Evolutionary conservation across 1,140 invertebrate genomes (phyloP).

Genomic region (Whitmania pigra): DNA sequence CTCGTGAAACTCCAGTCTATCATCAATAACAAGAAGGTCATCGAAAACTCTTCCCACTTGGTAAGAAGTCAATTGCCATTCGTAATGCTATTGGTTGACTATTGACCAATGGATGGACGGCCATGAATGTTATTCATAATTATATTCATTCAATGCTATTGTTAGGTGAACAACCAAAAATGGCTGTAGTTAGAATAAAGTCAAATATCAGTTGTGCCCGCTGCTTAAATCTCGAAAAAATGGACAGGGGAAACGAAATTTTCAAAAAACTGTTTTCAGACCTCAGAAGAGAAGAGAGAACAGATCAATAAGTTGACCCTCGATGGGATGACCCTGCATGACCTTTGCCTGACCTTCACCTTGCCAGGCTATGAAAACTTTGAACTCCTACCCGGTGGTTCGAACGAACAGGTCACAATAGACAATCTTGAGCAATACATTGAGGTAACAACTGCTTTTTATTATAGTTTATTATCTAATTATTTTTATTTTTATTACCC

Average conservation of each 20-base stretch:
- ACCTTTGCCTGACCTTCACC: conserved; percentile 84
- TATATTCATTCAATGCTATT: too few species aligned
- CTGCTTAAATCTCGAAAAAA: too few species aligned
- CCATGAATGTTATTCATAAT: too few species aligned
- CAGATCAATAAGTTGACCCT: conserved; percentile 56
- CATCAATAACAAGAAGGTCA: conserved; percentile 46
- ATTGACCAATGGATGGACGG: too few species aligned
- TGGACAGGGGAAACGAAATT: too few species aligned
- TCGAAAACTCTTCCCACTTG: conserved; percentile 36
- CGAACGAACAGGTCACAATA: conserved; percentile 72
- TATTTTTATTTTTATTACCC: too few species aligned
- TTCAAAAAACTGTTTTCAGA: not conserved
- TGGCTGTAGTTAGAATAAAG: too few species aligned
- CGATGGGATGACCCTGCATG: conserved; percentile 78
- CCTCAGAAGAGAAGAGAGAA: not conserved
- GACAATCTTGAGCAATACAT: conserved; percentile 91
- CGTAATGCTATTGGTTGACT: not conserved
- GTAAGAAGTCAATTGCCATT: conserved; percentile 28
- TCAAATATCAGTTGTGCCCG: too few species aligned
- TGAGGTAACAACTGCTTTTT: conserved; percentile 45
- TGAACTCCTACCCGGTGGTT: conserved; percentile 81
- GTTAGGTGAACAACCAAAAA: too few species aligned
- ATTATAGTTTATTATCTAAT: too few species aligned
- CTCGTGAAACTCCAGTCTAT: conserved; percentile 69
- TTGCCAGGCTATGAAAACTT: conserved; percentile 82